Percentiles rank a stretch among this genome's conserved stretches.
These are phyloP conservation scores for Aphelinus certus DNA, from an alignment of 1,140 invertebrate species.

Conservation along the genomic window DNA sequence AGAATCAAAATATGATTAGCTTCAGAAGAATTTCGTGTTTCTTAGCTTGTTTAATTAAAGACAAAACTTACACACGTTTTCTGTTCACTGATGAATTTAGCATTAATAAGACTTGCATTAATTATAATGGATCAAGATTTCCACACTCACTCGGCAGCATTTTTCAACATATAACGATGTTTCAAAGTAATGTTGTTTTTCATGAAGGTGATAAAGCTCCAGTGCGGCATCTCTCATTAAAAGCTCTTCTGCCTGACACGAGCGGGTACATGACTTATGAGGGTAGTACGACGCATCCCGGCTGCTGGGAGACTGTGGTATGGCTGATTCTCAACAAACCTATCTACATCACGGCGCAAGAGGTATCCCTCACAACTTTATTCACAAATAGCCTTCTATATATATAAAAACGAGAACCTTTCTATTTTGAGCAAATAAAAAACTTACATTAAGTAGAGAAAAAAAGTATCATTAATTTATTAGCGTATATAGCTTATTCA, in stretches of 20 bases:
- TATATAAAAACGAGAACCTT: too few relatives aligned
- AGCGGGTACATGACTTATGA: conserved; percentile 97
- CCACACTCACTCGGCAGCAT: background rate
- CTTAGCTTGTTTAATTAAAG: too few relatives aligned
- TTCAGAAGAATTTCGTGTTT: too few relatives aligned
- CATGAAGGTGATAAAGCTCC: conserved; percentile 77
- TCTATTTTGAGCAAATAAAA: too few relatives aligned
- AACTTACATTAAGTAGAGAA: too few relatives aligned
- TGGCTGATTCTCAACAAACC: conserved; percentile 97
- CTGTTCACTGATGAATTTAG: too few relatives aligned
- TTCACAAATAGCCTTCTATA: background rate
- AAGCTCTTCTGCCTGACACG: conserved; percentile 85
- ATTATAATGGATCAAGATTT: too few relatives aligned
- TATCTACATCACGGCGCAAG: conserved; percentile 92
- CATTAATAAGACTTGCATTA: too few relatives aligned
- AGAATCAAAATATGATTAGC: too few relatives aligned
- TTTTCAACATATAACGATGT: conserved; percentile 15
- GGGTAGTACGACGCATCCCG: conserved; percentile 95
- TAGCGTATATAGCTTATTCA: too few relatives aligned
- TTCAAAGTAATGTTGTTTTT: conserved; percentile 17
- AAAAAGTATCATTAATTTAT: too few relatives aligned
- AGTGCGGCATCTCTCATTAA: conserved; percentile 85
- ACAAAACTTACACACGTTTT: too few relatives aligned
- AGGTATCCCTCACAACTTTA: conserved; percentile 67
- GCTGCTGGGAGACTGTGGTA: conserved; percentile 91